Conservation (phyloP, 2,888 invertebrate species). For the Latheticus oryzae region DNA sequence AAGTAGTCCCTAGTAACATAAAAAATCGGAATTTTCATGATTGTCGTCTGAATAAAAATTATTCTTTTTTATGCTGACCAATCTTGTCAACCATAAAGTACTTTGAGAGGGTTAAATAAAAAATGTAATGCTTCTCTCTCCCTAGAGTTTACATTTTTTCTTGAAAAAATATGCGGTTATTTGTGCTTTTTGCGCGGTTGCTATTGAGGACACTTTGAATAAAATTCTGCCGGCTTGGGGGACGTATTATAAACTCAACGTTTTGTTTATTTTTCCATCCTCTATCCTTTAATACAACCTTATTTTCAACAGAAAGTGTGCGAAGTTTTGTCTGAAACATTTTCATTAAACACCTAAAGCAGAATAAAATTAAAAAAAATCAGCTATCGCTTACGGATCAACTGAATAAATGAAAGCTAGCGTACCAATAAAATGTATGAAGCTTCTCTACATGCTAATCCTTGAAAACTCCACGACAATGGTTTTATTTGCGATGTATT, state of each 20-base stretch:
- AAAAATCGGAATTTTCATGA: conserved; percentile 19
- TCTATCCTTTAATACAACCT: conserved; percentile 21
- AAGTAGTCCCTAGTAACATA: neutral
- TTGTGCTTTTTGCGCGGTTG: conserved; percentile 7
- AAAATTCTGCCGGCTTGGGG: conserved; percentile 9
- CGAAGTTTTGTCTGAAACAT: conserved; percentile 20
- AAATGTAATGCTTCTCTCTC: conserved; percentile 16
- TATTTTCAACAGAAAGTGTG: conserved; percentile 27
- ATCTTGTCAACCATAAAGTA: conserved; percentile 11
- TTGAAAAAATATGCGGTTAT: conserved; percentile 8
- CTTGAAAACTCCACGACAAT: conserved; percentile 60
- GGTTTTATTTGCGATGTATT: conserved; percentile 58
- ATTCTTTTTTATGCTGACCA: conserved; percentile 11
- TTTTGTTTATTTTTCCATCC: conserved; percentile 30
- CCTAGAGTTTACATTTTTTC: conserved; percentile 3
- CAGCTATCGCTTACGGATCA: conserved; percentile 49
- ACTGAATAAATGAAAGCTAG: conserved; percentile 47
- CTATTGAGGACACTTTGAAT: conserved; percentile 15
- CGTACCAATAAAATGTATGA: conserved; percentile 57
- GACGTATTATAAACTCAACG: conserved; percentile 18
- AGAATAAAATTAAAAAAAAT: conserved; percentile 32
- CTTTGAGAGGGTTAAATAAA: conserved; percentile 20
- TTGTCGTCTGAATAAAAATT: conserved; percentile 20
- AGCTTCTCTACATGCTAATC: conserved; percentile 59
- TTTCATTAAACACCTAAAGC: conserved; percentile 12